phyloP scores from a whole-genome alignment of 2,113 vertebrate species.

The Lagopus muta region DNA sequence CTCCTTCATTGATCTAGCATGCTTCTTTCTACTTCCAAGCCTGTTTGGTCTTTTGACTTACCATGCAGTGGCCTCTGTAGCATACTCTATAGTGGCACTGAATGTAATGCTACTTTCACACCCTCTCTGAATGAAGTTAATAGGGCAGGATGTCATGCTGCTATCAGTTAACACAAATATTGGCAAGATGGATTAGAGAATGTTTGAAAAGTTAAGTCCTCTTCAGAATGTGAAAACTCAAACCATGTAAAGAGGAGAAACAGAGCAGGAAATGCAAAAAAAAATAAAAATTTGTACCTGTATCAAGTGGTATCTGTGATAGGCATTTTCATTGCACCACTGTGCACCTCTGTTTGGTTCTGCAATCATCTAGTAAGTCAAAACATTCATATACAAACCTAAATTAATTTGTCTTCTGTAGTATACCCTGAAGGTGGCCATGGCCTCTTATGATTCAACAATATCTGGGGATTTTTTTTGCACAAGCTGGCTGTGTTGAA shows the following conservation, averaged over 20 bases:
- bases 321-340: not conserved
- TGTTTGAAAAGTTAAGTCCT: not conserved
- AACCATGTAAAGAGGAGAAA: not conserved
- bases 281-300: not conserved
- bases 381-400: not conserved
- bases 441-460: not conserved
- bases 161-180: not conserved
- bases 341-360: not conserved
- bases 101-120: not conserved
- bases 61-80: not conserved
- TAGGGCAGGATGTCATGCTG: not conserved
- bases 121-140: not conserved
- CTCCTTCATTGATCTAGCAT: not conserved
- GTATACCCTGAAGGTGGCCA: not conserved
- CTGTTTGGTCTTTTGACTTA: not conserved
- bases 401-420: not conserved
- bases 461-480: not conserved
- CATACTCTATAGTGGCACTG: not conserved
- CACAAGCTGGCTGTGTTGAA: accelerated
- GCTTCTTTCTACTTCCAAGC: not conserved
- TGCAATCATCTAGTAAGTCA: not conserved
- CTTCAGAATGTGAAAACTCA: not conserved
- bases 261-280: not conserved
- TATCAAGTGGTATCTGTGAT: not conserved
- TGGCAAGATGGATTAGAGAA: not conserved